These are phyloP conservation scores for Scaptomyza pallida DNA, from an alignment of 1,140 invertebrate species.

Conservation along the genomic window DNA sequence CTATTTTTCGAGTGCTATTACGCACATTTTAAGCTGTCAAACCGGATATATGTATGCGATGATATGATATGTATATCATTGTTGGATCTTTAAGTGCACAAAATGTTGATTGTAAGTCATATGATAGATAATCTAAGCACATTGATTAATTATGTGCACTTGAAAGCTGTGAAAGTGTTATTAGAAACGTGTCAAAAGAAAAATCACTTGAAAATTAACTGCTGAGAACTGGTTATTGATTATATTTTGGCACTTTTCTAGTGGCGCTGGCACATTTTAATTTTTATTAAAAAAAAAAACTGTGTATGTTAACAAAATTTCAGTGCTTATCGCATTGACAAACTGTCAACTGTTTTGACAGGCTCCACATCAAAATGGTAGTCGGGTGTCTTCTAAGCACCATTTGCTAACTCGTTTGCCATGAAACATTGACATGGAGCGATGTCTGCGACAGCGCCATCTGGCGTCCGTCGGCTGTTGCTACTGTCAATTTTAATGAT, in stretches of 20 bases:
- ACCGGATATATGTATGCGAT: too few species aligned
- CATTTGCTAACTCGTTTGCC: conserved; percentile 4
- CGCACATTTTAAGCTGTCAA: too few species aligned
- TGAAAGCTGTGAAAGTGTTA: conserved; percentile 25
- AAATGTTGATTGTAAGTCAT: background rate
- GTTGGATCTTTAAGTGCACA: background rate
- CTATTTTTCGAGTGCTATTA: too few species aligned
- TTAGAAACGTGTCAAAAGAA: conserved; percentile 33
- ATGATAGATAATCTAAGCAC: background rate
- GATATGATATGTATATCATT: too few species aligned
- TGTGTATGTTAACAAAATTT: conserved; percentile 56
- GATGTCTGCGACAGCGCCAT: conserved; percentile 65
- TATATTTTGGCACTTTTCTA: conserved; percentile 38
- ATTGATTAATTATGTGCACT: conserved; percentile 38
- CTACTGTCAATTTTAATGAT: conserved; percentile 74
- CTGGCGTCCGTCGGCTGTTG: conserved; percentile 49
- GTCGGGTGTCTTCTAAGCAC: background rate
- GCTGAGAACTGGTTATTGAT: conserved; percentile 55
- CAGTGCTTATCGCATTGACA: conserved; percentile 68
- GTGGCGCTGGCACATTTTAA: conserved; percentile 44
- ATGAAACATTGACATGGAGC: conserved; percentile 41
- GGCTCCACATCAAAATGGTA: conserved; percentile 29
- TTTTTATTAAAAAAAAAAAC: conserved; percentile 55
- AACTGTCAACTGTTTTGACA: conserved; percentile 57
- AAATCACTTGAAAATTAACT: conserved; percentile 32